Percentiles rank a stretch among this genome's conserved stretches.
Evolutionary conservation across 2,888 invertebrate genomes (phyloP).

Genomic region (Limenitis camilla): DNA sequence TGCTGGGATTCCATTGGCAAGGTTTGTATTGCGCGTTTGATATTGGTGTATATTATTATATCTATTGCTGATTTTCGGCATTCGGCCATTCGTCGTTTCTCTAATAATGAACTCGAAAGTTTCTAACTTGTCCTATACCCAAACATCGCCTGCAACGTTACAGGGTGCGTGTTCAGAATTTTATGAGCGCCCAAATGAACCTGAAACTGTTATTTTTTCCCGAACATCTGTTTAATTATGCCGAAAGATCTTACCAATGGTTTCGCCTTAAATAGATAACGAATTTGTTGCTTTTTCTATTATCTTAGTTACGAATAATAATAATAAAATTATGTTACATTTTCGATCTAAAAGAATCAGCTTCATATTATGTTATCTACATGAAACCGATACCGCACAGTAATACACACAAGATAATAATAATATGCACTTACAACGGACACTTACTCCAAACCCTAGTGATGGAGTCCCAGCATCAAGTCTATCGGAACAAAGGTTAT

Average conservation of each 20-base stretch:
- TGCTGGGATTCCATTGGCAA: too few relatives aligned
- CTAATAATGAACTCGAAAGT: background rate
- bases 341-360: background rate
- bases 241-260: constrained; percentile 40
- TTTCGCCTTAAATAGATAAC: constrained; percentile 29
- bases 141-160: constrained; percentile 43
- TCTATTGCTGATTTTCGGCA: too few relatives aligned
- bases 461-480: too few relatives aligned
- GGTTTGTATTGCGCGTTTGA: too few relatives aligned
- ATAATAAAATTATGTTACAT: background rate
- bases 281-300: constrained; percentile 11
- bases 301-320: background rate
- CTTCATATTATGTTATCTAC: too few relatives aligned
- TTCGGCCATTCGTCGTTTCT: too few relatives aligned
- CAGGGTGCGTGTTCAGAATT: constrained; percentile 57
- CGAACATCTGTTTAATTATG: constrained; percentile 57
- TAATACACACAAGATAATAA: too few relatives aligned
- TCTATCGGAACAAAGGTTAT: too few relatives aligned
- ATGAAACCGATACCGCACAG: too few relatives aligned
- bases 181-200: constrained; percentile 52
- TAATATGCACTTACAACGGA: too few relatives aligned
- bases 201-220: constrained; percentile 44
- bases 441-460: too few relatives aligned
- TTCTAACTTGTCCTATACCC: constrained; percentile 28
- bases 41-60: too few relatives aligned